These are phyloP conservation scores for Crocodylus rhombifer DNA, from an alignment of 2,797 vertebrate genomes.

Conservation along the genomic window DNA sequence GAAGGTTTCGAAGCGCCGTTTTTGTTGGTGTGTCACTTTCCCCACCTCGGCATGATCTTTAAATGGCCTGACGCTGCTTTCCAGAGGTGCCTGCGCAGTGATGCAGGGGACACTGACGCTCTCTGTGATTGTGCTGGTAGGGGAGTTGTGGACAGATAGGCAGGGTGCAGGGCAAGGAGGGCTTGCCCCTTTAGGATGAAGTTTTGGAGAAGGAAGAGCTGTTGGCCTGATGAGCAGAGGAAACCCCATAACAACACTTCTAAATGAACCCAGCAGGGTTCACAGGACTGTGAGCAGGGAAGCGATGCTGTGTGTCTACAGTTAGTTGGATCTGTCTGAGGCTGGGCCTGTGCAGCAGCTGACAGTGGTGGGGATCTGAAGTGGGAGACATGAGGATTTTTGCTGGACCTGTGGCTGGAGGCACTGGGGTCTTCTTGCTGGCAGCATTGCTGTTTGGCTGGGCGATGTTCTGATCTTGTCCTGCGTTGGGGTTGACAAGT, in stretches of 20 bases:
- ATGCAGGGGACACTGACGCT: neutral
- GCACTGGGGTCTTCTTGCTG: conserved; percentile 1
- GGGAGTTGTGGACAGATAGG: too few relatives aligned
- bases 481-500: too few relatives aligned
- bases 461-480: too few relatives aligned
- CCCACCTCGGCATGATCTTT: neutral
- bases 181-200: too few relatives aligned
- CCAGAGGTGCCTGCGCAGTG: neutral
- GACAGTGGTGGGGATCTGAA: neutral
- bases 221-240: neutral
- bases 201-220: neutral
- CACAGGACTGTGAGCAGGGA: too few relatives aligned
- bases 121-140: too few relatives aligned
- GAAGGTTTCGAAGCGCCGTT: neutral
- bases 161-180: too few relatives aligned
- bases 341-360: neutral
- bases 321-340: neutral
- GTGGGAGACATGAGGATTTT: neutral
- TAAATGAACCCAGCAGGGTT: neutral
- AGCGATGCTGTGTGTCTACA: neutral
- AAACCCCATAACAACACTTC: too few relatives aligned
- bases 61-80: neutral
- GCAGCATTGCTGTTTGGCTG: neutral
- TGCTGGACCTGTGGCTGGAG: neutral
- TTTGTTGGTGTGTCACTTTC: neutral